A percentile compares a stretch with the other conserved stretches of the same genome.
These are phyloP conservation scores for Denticeps clupeoides DNA, from an alignment of 2,797 vertebrate species.

Conservation along the genomic window DNA sequence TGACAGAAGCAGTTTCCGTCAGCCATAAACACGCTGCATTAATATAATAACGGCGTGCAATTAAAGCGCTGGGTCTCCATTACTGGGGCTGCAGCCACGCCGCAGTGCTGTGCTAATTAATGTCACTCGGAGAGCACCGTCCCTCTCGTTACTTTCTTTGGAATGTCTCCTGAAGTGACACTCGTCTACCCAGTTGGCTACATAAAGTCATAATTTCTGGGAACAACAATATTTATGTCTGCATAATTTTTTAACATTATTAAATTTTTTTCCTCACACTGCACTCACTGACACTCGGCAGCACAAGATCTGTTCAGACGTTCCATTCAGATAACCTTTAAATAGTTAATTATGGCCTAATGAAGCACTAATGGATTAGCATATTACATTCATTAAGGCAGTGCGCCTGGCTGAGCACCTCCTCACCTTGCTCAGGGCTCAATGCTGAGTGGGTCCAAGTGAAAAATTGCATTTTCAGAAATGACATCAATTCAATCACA, in stretches of 20 bases:
- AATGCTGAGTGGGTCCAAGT: neutral
- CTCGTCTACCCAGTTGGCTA: neutral
- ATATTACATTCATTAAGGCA: constrained; percentile 25
- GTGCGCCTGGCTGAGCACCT: neutral
- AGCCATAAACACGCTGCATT: constrained; percentile 5
- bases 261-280: too few species aligned
- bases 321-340: neutral
- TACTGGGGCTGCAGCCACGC: neutral
- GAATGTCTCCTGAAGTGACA: neutral
- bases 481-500: neutral
- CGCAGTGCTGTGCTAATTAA: neutral
- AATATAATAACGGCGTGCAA: constrained; percentile 5
- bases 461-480: neutral
- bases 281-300: neutral
- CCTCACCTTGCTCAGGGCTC: neutral
- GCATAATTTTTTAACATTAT: too few species aligned
- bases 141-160: constrained; percentile 6
- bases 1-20: neutral
- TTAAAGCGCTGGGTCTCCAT: constrained; percentile 3
- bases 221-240: too few species aligned
- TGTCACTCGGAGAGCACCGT: neutral
- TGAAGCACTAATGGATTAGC: constrained; percentile 19
- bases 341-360: constrained; percentile 14
- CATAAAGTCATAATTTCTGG: neutral
- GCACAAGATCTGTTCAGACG: neutral